Evolutionary conservation across 2,113 vertebrate genomes (phyloP), one percentile per base, ranked within the genome.

Genomic region (Heterotis niloticus): DNA sequence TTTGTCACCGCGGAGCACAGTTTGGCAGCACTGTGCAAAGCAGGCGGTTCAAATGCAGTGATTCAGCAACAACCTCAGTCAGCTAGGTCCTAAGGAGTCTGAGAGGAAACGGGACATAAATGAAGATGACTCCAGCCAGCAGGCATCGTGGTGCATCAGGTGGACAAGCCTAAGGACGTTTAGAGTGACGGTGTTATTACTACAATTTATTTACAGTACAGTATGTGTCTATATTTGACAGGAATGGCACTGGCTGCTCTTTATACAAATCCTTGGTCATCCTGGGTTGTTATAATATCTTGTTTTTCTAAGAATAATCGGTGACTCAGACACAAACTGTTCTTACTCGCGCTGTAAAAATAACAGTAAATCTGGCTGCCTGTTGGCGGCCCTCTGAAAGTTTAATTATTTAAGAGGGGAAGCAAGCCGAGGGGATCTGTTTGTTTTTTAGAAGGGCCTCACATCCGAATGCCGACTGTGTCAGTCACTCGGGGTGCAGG

Each of bases 361-460:
- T 70, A 70, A 70, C 68, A 34, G 17, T 51, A 28, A 20, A 11
- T 34, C 28, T 44, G 29, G 34, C 18, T 20, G 29, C 68, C 68
- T 44, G 34, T 44, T 7, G 34, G 7, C 2, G 34, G 34, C 7
- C 34, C 34, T 34, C 20, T 11, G 51, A 70, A 34, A 44, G 68
- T 34, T 70, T 70, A 34, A 70, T 70, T 70, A 70, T 70, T 70
- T 70, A 34, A 70, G 29, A 51, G 28, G 20, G 34, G 68, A 70
- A 70, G 51, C 20, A 24, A 28, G 68, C 68, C 20, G 68, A 70
- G 68, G 28, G 13, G 28, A 26, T 51, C 16, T 70, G 13, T 70
- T 70, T 34, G 2, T 70, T 51, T 34, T 34, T 70, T 70, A 34
- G 34, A 34, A 20, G 14, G 68, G 68, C 28, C 68, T 70, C 68